Base-by-base conservation (phyloP, 2,888 invertebrate genomes). In the Beris morrisii region DNA sequence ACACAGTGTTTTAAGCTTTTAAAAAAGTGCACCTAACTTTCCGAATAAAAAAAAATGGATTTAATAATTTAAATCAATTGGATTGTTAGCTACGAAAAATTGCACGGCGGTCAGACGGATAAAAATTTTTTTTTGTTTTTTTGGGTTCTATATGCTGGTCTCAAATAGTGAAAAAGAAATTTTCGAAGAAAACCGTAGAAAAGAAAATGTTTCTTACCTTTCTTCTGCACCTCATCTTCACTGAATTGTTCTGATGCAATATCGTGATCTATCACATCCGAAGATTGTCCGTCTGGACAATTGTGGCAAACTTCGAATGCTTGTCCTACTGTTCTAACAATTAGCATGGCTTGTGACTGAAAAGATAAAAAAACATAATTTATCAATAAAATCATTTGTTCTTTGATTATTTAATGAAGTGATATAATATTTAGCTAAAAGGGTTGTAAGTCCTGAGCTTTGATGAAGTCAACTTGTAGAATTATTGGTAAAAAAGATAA, bases 251-350 rank as follows among this genome's bases (percentile, higher is more conserved):
- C 81, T 69, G 80, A 79, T 71, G 77, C 76, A 69, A 75, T 77
- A 73, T 81, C 81, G 67, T 76, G 75, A 72, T 81, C 81, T 67
- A 80, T 73, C 66, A 79, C 74, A 70, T 81, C 80, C 67, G 80
- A 78, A 69, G 80, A 77, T 70, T 77, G 75, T 70, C 79, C 75
- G 73, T 81, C 81, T 70, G 80, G 81, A 73, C 80, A 79, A 73
- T 79, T 77, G 87, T 98, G 97, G 86, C 97, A 98, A 80, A 98
- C 97, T 83, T 99, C 98, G 83, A 99, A 99, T 45, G 98, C 98
- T 83, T 99, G 98, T 55, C 98, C 98, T 73, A 99, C 95, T 6
- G 98, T 98, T 75, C 97, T 89, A 69, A 99, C 99, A 73, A 99
- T 94, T 73, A 93, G 88, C 95, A 98, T 97, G 43, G 98, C 98